Conservation (phyloP, 2,113 vertebrate genomes). For the Sarotherodon lohbergeri region DNA sequence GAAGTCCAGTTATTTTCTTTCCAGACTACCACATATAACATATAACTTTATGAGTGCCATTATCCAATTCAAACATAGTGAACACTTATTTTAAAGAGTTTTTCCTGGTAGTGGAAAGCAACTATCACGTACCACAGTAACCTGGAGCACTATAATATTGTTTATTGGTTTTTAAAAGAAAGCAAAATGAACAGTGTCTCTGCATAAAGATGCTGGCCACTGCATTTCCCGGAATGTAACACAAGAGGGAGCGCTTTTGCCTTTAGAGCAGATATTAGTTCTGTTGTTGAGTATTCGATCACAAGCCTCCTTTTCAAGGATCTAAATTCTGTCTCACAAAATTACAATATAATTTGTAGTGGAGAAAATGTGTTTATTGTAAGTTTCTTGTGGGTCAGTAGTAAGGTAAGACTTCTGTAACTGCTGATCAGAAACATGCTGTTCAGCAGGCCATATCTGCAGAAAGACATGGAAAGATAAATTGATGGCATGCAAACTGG, state of each 20-base stretch:
- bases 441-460: neutral
- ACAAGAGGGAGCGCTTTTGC: conserved; percentile 3
- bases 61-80: neutral
- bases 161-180: neutral
- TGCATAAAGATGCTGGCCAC: neutral
- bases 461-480: neutral
- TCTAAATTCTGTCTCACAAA: neutral
- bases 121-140: neutral
- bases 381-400: neutral
- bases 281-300: neutral
- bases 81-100: neutral
- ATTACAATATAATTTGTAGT: neutral
- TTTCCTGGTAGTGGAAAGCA: neutral
- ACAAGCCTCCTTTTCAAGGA: neutral
- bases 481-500: neutral
- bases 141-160: neutral
- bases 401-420: neutral
- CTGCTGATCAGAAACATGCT: neutral
- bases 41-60: neutral
- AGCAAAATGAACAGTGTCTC: neutral
- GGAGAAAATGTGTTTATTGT: neutral
- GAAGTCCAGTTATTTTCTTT: neutral
- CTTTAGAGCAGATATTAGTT: neutral
- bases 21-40: neutral
- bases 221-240: neutral